phyloP scores from a whole-genome alignment of 1,140 invertebrate species.

The Mercenaria mercenaria region DNA sequence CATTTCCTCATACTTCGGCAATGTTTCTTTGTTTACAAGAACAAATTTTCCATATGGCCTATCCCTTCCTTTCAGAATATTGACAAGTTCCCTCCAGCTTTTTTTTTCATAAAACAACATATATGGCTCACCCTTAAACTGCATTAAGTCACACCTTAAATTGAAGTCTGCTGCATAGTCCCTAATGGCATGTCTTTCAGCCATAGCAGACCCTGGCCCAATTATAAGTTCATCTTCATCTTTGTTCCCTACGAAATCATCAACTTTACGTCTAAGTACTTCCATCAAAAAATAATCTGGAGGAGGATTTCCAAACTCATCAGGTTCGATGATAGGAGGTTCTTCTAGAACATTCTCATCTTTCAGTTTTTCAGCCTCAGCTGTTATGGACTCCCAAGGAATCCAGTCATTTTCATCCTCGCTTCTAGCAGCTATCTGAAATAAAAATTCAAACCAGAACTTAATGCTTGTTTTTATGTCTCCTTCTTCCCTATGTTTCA shows the following conservation, averaged over 20 bases:
- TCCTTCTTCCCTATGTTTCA: too few species aligned
- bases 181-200: conserved; percentile 56
- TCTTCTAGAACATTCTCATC: conserved; percentile 36
- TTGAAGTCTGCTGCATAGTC: conserved; percentile 45
- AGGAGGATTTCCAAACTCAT: conserved; percentile 28
- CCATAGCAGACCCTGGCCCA: conserved; percentile 25
- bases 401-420: conserved; percentile 33
- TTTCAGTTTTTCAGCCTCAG: conserved; percentile 8
- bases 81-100: conserved; percentile 66
- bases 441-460: too few species aligned
- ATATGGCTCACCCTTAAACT: conserved; percentile 70
- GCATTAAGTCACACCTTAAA: conserved; percentile 66
- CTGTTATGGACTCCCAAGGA: conserved; percentile 18
- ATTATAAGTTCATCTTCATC: conserved; percentile 5
- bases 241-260: conserved; percentile 25
- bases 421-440: not conserved
- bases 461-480: too few species aligned
- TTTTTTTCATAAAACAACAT: conserved; percentile 68
- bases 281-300: conserved; percentile 46
- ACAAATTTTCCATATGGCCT: conserved; percentile 71
- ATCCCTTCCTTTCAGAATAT: conserved; percentile 31
- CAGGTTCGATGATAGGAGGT: conserved; percentile 36
- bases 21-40: conserved; percentile 43
- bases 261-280: not conserved
- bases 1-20: conserved; percentile 65